phyloP scores from a whole-genome alignment of 2,888 invertebrate genomes.

The Agonopterix heracliana region DNA sequence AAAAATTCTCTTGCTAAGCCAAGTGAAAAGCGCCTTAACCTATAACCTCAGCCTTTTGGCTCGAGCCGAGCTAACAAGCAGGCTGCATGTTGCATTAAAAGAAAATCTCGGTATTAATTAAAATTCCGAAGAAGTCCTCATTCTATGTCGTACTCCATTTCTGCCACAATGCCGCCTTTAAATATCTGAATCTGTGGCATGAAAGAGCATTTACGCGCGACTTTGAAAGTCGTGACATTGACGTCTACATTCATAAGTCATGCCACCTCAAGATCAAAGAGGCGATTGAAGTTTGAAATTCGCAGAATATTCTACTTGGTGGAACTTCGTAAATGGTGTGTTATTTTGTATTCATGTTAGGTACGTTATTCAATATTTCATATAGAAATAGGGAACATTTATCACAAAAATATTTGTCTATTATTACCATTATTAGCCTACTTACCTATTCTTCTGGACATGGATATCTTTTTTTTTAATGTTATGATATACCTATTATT shows the following conservation, averaged over 20 bases:
- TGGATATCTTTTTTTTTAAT: no score
- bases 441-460: no score
- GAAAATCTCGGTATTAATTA: slow-evolving; percentile 16
- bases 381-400: no score
- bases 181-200: not conserved
- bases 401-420: no score
- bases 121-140: slow-evolving; percentile 10
- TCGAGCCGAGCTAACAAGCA: slow-evolving; percentile 11
- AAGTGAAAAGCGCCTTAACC: slow-evolving; percentile 1
- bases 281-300: no score
- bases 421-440: no score
- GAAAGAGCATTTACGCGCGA: not conserved
- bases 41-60: slow-evolving; percentile 1
- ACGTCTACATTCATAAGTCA: slow-evolving; percentile 1
- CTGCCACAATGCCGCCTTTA: not conserved
- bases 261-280: not conserved
- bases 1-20: slow-evolving; percentile 3
- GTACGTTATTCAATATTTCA: no score
- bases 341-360: no score
- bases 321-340: not conserved
- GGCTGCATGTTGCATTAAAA: slow-evolving; percentile 11
- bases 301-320: not conserved
- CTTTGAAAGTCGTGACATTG: not conserved
- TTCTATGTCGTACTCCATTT: not conserved
- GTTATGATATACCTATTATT: no score